These are phyloP conservation scores for Turritopsis dohrnii DNA, from an alignment of 30 jellyfish, hydroid and myxozoan species.

Conservation along the genomic window DNA sequence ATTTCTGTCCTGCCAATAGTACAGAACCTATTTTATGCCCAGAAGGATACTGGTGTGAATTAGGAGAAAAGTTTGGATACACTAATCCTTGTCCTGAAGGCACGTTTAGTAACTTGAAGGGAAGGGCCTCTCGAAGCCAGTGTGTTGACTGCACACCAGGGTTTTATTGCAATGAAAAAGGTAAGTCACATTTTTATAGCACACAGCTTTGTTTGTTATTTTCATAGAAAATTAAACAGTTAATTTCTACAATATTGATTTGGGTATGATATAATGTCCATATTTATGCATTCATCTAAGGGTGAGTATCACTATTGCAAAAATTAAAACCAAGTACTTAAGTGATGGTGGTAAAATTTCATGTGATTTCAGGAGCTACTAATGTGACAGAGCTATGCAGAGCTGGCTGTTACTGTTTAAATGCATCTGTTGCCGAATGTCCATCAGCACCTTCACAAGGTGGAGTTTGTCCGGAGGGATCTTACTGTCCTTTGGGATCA, in stretches of 20 bases:
- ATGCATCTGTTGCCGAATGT: conserved; percentile 56
- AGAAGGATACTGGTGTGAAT: conserved; percentile 92
- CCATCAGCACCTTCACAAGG: conserved; percentile 79
- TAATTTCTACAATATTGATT: no score
- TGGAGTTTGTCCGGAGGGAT: conserved; percentile 90
- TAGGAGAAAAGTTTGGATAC: conserved; percentile 52
- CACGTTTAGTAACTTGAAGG: conserved; percentile 55
- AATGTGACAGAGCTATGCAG: conserved; percentile 72
- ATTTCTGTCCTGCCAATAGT: conserved; percentile 77
- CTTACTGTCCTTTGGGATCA: conserved; percentile 81
- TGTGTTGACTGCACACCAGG: conserved; percentile 88
- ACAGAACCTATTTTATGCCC: conserved; percentile 82
- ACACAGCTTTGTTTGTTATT: background rate
- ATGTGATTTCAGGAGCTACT: conserved; percentile 47
- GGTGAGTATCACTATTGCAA: no score
- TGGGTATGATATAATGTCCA: no score
- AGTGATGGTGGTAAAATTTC: no score
- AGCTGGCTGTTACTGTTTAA: conserved; percentile 84
- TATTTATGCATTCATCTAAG: no score
- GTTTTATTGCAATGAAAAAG: conserved; percentile 60
- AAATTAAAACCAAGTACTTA: no score
- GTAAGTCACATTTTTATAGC: conserved; percentile 15
- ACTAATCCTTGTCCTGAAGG: conserved; percentile 86
- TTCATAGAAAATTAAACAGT: no score
- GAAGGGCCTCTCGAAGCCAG: conserved; percentile 50